Base-by-base conservation (phyloP, 2,888 invertebrate genomes). In the Thecophora atra region DNA sequence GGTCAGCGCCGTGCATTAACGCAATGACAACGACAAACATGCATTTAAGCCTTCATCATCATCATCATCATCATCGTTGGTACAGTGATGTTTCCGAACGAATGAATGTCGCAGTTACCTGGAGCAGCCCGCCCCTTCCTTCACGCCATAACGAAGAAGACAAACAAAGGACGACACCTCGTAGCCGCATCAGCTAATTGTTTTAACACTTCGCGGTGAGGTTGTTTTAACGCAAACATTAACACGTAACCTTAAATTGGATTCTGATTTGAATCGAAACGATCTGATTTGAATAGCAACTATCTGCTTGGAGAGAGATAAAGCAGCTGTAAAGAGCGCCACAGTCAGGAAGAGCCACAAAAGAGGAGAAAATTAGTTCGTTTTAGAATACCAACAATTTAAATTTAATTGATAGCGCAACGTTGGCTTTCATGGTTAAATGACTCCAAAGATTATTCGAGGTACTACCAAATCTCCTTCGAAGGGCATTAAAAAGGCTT, bases 1-100 rank as follows among this genome's bases (percentile, higher is more conserved):
- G 28, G 21, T 5, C n/a, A 24, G 63, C 44, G 63, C 44, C 44
- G 24, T 56, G 17, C 26, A 26, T 56, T 47, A 30, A 30, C 60
- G 30, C 30, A 30, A 60, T 60, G 30, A 60, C 60, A 60, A 24
- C 24, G 30, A 60, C 60, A 60, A 60, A 15, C 60, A n/a, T n/a
- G 60, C 60, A 60, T 30, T 30, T 30, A n/a, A 60, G 26, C n/a
- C 60, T 30, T n/a, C 60, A 17, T n/a, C 60, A 60, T n/a, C 28
- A 60, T 60, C 60, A 30, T 26, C 30, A 60, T 17, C 30, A 56
- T n/a, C 28, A 60, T 60, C 60, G 19, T 26, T n/a, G 30, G 4
- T n/a, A 56, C 26, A 15, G 7, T 37, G 37, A 37, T 37, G 37
- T 37, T 37, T 37, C 37, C 37, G 7, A 37, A 6, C 11, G 1